Conservation (phyloP, 1,140 invertebrate genomes). For the Kradibia gibbosae region DNA sequence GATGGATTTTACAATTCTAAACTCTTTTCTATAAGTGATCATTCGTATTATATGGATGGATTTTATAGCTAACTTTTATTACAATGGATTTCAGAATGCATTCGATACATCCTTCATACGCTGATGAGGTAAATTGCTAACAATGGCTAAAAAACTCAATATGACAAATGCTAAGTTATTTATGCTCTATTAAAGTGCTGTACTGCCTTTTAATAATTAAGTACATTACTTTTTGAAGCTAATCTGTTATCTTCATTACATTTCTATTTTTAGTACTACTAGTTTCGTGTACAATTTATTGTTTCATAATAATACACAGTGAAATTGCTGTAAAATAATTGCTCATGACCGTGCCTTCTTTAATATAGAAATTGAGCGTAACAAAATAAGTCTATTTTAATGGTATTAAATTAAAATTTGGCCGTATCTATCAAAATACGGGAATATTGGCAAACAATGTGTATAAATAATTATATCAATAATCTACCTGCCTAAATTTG, state of each 20-base stretch:
- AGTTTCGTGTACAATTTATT: conserved; percentile 3
- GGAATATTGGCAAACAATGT: too few species aligned
- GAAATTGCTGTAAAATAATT: conserved; percentile 5
- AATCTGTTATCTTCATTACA: conserved; percentile 14
- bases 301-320: neutral
- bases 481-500: too few species aligned
- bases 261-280: conserved; percentile 11
- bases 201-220: conserved; percentile 14
- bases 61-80: conserved; percentile 26
- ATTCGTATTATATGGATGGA: conserved; percentile 1
- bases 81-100: neutral
- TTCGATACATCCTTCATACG: conserved; percentile 24
- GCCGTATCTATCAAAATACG: too few species aligned
- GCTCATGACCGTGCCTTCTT: neutral
- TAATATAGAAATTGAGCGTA: neutral
- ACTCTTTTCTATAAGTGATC: conserved; percentile 2
- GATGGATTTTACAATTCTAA: conserved; percentile 10
- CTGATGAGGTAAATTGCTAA: conserved; percentile 1
- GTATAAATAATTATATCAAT: too few species aligned
- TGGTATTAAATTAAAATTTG: too few species aligned
- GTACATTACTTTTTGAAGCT: neutral
- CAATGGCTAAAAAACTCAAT: conserved; percentile 20
- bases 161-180: conserved; percentile 12
- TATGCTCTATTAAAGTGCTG: neutral
- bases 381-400: neutral